These are phyloP conservation scores for Lepeophtheirus nordmannii DNA, from an alignment of 2,888 invertebrate genomes.

Conservation along the genomic window DNA sequence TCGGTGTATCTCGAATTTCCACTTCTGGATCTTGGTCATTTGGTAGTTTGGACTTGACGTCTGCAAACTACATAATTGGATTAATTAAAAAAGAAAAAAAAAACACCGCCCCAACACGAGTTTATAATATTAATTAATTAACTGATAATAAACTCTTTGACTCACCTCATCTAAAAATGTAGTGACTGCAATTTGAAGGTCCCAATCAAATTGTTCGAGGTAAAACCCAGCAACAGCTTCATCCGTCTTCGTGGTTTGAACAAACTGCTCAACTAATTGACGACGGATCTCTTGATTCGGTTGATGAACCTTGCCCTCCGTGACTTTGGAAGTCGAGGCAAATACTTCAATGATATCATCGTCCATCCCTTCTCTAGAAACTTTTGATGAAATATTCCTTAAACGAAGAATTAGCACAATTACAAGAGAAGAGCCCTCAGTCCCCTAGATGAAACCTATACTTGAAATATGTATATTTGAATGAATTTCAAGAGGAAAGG, in stretches of 20 bases:
- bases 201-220: constrained; percentile 42
- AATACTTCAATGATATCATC: too few relatives aligned
- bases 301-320: too few relatives aligned
- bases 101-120: too few relatives aligned
- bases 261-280: constrained; percentile 37
- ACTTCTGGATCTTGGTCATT: background rate
- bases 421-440: too few relatives aligned
- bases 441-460: too few relatives aligned
- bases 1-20: constrained; percentile 28
- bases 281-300: too few relatives aligned
- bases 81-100: background rate
- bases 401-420: too few relatives aligned
- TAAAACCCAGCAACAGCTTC: constrained; percentile 42
- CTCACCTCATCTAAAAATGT: background rate
- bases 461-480: too few relatives aligned
- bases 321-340: too few relatives aligned
- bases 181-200: constrained; percentile 34
- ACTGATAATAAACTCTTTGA: background rate
- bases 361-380: too few relatives aligned
- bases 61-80: background rate
- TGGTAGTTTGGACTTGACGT: background rate
- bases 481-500: too few relatives aligned
- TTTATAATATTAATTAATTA: background rate
- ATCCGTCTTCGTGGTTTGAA: constrained; percentile 40
- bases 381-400: too few relatives aligned